A percentile compares a stretch with the other conserved stretches of the same genome.
Conservation (phyloP, 2,113 vertebrate species). For the Alexandromys fortis region DNA sequence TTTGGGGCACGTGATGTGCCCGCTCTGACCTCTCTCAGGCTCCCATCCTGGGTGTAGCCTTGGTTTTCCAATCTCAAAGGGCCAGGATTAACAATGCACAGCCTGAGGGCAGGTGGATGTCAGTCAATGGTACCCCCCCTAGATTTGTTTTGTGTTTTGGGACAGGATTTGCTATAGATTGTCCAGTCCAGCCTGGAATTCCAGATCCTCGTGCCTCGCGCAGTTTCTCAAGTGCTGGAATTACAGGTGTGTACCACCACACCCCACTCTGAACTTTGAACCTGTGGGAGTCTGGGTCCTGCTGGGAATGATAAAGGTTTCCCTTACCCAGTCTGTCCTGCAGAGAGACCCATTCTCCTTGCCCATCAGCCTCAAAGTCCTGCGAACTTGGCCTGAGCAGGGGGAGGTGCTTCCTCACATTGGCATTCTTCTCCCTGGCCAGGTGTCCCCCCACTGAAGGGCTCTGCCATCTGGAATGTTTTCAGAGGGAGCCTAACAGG, state of each 20-base stretch:
- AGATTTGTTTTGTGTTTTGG: not conserved
- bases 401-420: not conserved
- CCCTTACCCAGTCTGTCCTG: no score
- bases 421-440: not conserved
- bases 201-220: not conserved
- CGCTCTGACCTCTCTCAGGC: accelerated
- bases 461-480: not conserved
- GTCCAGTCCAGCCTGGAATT: not conserved
- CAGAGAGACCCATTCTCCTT: not conserved
- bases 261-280: not conserved
- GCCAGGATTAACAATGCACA: not conserved
- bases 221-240: not conserved
- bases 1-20: accelerated
- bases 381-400: not conserved
- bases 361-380: not conserved
- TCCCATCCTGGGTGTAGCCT: not conserved
- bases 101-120: not conserved
- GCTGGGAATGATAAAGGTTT: not conserved
- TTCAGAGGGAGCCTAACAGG: not conserved
- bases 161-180: not conserved
- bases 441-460: not conserved
- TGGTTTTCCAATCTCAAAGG: not conserved
- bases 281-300: not conserved
- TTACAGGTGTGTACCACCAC: not conserved
- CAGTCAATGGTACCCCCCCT: not conserved